Conservation (phyloP, 2,888 invertebrate species). For the Allacma fusca region DNA sequence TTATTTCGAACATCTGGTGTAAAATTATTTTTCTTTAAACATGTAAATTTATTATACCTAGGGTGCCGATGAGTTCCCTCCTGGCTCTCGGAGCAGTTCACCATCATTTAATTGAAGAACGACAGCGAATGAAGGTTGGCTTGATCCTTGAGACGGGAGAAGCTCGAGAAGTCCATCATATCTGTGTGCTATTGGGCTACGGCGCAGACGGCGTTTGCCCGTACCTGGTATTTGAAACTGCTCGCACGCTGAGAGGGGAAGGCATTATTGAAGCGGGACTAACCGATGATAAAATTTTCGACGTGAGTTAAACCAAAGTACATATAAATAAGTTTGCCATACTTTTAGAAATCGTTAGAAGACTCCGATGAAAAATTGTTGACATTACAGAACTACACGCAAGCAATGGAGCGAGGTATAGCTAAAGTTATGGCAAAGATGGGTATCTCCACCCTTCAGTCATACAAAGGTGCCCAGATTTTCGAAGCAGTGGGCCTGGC, state of each 20-base stretch:
- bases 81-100: conserved; percentile 92
- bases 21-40: background rate
- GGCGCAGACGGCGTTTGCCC: conserved; percentile 99
- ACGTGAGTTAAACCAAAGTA: conserved; percentile 66
- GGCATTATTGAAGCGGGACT: conserved; percentile 80
- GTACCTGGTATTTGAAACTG: conserved; percentile 93
- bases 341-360: no score
- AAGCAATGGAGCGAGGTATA: conserved; percentile 89
- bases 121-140: conserved; percentile 95
- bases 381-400: conserved; percentile 78
- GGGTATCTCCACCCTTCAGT: conserved; percentile 98
- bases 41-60: conserved; percentile 55
- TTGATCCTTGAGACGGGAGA: conserved; percentile 95
- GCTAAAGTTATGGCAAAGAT: conserved; percentile 98
- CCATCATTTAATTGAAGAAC: conserved; percentile 92
- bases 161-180: conserved; percentile 74
- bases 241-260: conserved; percentile 84
- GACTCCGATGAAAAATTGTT: no score
- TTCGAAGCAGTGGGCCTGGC: conserved; percentile 97
- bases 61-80: conserved; percentile 81
- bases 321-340: no score
- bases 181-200: conserved; percentile 90
- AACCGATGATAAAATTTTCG: conserved; percentile 81
- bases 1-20: background rate
- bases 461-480: conserved; percentile 98